Conservation (phyloP, 2,888 invertebrate genomes). For the Eupithecia centaureata region DNA sequence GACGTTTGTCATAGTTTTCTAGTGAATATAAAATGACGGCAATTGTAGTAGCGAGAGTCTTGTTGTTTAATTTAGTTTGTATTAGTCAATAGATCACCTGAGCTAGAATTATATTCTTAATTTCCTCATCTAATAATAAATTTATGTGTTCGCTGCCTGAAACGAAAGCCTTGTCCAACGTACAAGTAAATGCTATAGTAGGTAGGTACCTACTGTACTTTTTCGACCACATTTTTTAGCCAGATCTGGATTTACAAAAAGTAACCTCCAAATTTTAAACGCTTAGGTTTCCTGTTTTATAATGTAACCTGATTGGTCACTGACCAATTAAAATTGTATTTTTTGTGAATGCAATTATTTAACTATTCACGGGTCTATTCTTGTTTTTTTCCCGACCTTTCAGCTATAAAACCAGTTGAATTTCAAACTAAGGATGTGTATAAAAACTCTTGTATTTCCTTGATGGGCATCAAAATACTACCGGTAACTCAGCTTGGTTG, state of each 20-base stretch:
- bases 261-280: slow-evolving; percentile 10
- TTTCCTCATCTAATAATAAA: not conserved
- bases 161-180: too few species aligned
- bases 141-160: not conserved
- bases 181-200: too few species aligned
- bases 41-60: too few species aligned
- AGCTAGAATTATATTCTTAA: too few species aligned
- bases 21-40: too few species aligned
- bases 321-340: not conserved
- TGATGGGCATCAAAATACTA: not conserved
- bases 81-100: too few species aligned
- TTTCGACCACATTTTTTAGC: not conserved
- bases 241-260: not conserved
- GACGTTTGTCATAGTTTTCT: too few species aligned
- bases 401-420: not conserved
- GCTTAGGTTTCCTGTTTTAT: not conserved
- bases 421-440: not conserved
- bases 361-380: not conserved
- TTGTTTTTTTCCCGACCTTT: not conserved
- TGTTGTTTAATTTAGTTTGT: too few species aligned
- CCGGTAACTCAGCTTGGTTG: not conserved
- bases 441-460: not conserved
- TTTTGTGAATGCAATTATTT: not conserved
- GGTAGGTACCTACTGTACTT: not conserved
- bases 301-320: not conserved